These are phyloP conservation scores for Ivindomyrus marchei DNA, from an alignment of 2,113 vertebrate genomes.

Conservation along the genomic window DNA sequence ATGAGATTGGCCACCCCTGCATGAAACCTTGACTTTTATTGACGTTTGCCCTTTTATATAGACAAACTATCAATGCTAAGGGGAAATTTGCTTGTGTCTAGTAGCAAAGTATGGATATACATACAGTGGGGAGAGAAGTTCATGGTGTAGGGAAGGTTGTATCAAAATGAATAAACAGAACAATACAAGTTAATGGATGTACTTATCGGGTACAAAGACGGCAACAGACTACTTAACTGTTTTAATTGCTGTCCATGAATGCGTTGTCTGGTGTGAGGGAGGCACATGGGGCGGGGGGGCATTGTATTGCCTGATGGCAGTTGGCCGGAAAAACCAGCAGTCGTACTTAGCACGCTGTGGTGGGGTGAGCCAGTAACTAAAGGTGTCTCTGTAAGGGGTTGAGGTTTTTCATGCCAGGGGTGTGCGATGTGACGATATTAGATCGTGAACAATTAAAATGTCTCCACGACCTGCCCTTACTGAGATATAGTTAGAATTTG, in stretches of 20 bases:
- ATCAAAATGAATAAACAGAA: neutral
- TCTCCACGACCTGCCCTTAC: neutral
- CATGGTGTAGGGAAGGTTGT: neutral
- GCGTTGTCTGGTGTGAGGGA: neutral
- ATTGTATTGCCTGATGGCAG: neutral
- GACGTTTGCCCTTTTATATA: neutral
- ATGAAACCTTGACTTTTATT: neutral
- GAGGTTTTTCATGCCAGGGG: neutral
- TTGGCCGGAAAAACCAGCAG: neutral
- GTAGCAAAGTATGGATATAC: neutral
- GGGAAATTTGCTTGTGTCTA: neutral
- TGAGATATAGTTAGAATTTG: neutral
- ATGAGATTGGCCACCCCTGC: neutral
- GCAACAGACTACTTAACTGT: neutral
- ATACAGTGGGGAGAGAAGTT: neutral
- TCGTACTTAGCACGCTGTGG: neutral
- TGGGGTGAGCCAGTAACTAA: neutral
- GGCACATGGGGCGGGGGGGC: neutral
- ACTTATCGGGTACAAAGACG: neutral
- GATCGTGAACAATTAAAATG: neutral
- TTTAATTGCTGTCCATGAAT: neutral
- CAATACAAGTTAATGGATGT: neutral
- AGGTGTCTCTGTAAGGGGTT: neutral
- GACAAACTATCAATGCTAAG: neutral
- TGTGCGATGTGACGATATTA: neutral